Base-by-base conservation (phyloP, 2,113 vertebrate species). In the Tenrec ecaudatus region DNA sequence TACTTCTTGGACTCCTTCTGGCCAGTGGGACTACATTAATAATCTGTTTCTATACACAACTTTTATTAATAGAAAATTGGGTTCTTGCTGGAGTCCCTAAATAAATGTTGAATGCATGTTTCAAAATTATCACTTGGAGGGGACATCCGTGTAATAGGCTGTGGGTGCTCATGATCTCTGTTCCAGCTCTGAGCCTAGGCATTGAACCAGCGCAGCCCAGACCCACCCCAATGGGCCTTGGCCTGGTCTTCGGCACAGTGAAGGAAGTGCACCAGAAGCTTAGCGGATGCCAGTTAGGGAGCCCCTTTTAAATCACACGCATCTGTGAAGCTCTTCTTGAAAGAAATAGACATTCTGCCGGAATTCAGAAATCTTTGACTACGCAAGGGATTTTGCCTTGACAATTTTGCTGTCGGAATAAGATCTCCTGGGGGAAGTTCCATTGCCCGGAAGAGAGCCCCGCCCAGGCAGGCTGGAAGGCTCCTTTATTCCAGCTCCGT, bases 31-130 rank as follows among this genome's bases (percentile, higher is more conserved):
- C 16, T 69, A 79, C 78, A 82, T 79, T 71, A 94, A 79, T n/a
- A 79, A 71, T 82, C 17, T 66, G 40, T 89, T 90, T 89, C 75
- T 57, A 77, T 57, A 36, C 7, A 43, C 53, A 88, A 71, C 2
- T 85, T 90, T 90, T 68, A 90, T 90, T 94, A 85, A 85, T 57
- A 76, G 86, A 77, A 91, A 66, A 82, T 88, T 29, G 60, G 66
- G 79, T 94, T 76, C 93, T 75, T 68, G 17, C 47, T 82, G n/a
- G 76, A 86, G 38, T 92, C 36, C 62, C 77, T 66, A 94, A 89
- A 73, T 90, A 87, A 76, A 66, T 75, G 62, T 79, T 73, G 80
- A 95, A 68, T 20, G 82, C 87, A 92, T 71, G 80, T 81, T 84
- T 93, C n/a, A 75, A 93, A 95, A 92, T 22, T 68, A 91, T 68